Conservation (phyloP, 2,797 vertebrate species). For the Phrynocephalus forsythii region DNA sequence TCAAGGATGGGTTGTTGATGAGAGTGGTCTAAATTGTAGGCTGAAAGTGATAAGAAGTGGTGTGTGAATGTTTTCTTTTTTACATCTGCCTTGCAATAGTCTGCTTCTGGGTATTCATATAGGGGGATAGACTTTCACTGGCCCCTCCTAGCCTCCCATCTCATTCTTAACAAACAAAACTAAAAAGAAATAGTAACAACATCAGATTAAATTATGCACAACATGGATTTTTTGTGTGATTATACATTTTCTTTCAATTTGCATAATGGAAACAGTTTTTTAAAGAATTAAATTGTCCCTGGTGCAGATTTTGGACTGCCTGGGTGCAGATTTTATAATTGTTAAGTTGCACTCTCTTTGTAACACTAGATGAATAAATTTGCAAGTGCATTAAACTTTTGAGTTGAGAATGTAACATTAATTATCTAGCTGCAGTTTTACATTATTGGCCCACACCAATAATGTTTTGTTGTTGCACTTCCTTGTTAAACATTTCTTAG, state of each 20-base stretch:
- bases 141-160: not conserved
- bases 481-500: not conserved
- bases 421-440: not conserved
- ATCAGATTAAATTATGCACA: not conserved
- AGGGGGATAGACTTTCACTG: not conserved
- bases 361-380: not conserved
- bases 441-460: not conserved
- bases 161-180: not conserved
- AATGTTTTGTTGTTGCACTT: not conserved
- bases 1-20: no score
- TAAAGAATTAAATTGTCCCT: not conserved
- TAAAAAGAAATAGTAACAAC: not conserved
- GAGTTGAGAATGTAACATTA: not conserved
- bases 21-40: no score
- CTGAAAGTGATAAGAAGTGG: no score
- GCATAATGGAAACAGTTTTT: not conserved
- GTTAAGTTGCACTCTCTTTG: not conserved
- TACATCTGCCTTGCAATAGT: no score
- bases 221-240: not conserved
- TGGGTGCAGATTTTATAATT: not conserved
- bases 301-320: not conserved
- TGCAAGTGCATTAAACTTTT: not conserved
- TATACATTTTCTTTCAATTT: not conserved
- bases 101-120: no score
- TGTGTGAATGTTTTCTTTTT: no score